Percentiles rank a stretch among this genome's conserved stretches.
These are phyloP conservation scores for Cliona cf. orientalis DNA, from an alignment of 37 sponge, comb jelly and placozoan species.

Conservation along the genomic window DNA sequence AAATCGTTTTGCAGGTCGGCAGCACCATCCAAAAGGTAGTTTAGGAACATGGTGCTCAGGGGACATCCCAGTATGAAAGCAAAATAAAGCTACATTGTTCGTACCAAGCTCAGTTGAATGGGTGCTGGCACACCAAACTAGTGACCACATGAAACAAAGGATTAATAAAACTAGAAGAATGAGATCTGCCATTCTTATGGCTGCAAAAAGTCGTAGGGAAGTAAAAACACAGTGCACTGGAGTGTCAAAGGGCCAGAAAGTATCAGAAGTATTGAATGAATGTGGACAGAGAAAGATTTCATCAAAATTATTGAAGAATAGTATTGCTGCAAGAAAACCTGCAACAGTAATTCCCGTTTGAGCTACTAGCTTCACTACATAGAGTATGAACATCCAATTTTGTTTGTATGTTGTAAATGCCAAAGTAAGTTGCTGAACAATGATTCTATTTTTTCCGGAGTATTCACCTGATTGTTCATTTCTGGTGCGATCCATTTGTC, in stretches of 20 bases:
- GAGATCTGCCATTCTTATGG: conserved; percentile 52
- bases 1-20: background rate
- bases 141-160: conserved; percentile 43
- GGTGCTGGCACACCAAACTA: conserved; percentile 44
- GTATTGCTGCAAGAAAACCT: conserved; percentile 9
- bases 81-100: conserved; percentile 39
- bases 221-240: conserved; percentile 63
- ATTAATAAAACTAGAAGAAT: conserved; percentile 41
- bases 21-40: background rate
- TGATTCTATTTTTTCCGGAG: conserved; percentile 36
- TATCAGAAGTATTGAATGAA: background rate
- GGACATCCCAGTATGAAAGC: conserved; percentile 37
- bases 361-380: conserved; percentile 29
- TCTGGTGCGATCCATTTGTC: conserved; percentile 52
- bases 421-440: conserved; percentile 27
- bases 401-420: conserved; percentile 46
- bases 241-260: conserved; percentile 34
- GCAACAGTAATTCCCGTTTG: conserved; percentile 26
- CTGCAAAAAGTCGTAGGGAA: conserved; percentile 47
- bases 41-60: conserved; percentile 46
- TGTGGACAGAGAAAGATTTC: conserved; percentile 57
- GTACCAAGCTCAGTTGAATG: conserved; percentile 56
- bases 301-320: conserved; percentile 48
- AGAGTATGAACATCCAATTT: conserved; percentile 47
- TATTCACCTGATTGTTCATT: conserved; percentile 48